phyloP scores from a whole-genome alignment of 2,113 vertebrate species.

The Nettapus auritus region DNA sequence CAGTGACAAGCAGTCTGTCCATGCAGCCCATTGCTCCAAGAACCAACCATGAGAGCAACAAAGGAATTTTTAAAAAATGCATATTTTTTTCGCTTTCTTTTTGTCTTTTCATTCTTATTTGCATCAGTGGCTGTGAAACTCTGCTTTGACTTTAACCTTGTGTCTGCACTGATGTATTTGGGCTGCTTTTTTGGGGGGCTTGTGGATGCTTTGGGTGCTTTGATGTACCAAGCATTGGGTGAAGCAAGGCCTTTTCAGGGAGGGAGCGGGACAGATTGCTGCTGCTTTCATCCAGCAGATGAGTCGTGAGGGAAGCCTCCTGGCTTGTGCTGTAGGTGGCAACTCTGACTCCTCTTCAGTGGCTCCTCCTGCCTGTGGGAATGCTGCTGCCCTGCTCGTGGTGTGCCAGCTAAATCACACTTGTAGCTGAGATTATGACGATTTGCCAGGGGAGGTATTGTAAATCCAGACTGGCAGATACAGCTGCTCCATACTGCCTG shows the following conservation, averaged over 20 bases:
- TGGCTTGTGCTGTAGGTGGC: not conserved
- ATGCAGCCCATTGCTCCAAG: not conserved
- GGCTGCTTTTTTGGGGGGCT: no score
- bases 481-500: not conserved
- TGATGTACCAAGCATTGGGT: not conserved
- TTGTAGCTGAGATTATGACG: not conserved
- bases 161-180: not conserved
- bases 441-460: not conserved
- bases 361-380: not conserved
- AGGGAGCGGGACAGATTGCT: rapidly evolving
- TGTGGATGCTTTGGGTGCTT: not conserved
- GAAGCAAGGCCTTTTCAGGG: not conserved
- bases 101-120: not conserved
- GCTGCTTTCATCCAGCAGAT: not conserved
- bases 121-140: not conserved
- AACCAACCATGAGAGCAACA: no score
- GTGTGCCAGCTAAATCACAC: rapidly evolving
- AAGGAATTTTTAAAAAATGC: not conserved
- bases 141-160: not conserved
- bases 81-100: not conserved
- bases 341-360: not conserved
- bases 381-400: not conserved
- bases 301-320: not conserved
- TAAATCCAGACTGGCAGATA: not conserved
- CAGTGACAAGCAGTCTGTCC: not conserved